Evolutionary conservation across 2,113 vertebrate species (phyloP).

Genomic region (Phaethon lepturus): DNA sequence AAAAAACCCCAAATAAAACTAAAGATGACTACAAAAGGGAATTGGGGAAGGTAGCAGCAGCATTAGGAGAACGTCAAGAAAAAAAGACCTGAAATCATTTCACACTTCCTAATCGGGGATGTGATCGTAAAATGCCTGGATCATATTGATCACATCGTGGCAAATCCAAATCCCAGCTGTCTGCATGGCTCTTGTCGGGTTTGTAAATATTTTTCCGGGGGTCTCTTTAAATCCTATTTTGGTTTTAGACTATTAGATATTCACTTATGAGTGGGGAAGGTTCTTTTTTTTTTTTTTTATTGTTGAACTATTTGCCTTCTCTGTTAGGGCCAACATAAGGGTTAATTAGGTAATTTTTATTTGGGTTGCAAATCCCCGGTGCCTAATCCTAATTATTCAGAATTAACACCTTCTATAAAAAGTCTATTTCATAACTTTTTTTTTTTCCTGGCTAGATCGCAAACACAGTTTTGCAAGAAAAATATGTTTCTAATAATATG

Average conservation of each 20-base stretch:
- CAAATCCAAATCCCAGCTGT: background rate
- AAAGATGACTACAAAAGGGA: background rate
- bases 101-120: background rate
- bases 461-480: constrained; percentile 59
- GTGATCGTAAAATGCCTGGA: background rate
- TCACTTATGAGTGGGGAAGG: background rate
- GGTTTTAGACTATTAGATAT: background rate
- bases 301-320: constrained; percentile 57
- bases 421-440: constrained; percentile 54
- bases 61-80: background rate
- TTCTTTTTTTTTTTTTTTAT: background rate
- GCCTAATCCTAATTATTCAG: constrained; percentile 71
- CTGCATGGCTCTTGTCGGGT: background rate
- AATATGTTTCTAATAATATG: constrained; percentile 70
- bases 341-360: constrained; percentile 76
- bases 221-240: background rate
- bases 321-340: constrained; percentile 64
- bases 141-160: background rate
- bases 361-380: constrained; percentile 72
- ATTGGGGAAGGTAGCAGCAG: background rate
- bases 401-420: constrained; percentile 72
- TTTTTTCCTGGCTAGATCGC: background rate
- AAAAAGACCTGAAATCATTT: background rate
- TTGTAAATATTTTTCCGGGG: background rate
- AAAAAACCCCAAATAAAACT: background rate